Evolutionary conservation across 2,113 vertebrate species (phyloP), one percentile per base, ranked within the genome.

Genomic region (Osmerus eperlanus): DNA sequence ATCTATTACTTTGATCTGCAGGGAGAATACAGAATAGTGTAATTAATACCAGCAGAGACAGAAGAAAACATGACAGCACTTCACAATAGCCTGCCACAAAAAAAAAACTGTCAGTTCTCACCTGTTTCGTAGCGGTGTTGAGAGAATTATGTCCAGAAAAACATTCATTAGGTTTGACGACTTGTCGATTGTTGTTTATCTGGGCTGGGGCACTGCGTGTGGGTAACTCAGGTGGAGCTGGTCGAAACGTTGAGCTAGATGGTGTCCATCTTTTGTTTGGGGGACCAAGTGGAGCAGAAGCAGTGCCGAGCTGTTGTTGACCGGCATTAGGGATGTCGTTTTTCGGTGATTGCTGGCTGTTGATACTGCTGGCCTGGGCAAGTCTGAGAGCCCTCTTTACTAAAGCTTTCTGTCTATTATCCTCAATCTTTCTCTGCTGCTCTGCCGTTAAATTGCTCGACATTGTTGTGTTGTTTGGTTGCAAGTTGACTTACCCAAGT

Each of bases 371-470:
- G 4, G 68, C 60, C 64, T 89, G 86, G 53, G 81, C 93, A 60
- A 93, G 88, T 85, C 93, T 94, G 78, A 96, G 92, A 3, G 97
- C 96, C 91, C 97, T 93, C 72, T 93, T 92, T 19, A 95, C 95
- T 79, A 99, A 83, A 75, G 97, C 97, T 47, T 84, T 94, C 68
- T 78, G 92, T 28, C 95, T 88, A 84, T 99, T 99, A 78, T 95
- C 95, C 75, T 98, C 96, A 3, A 99, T 99, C 84, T 88, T 92
- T 66, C 88, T 89, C 89, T 91, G 93, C 65, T 99, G 97, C 69
- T 97, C 96, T 51, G 93, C 92, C 2, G 95, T 97, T 71, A 99
- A 89, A 65, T 87, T 88, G 66, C 84, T 83, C 3, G 95, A 95
- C 97, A 98, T 99, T 29, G 62, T 78, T 72, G 47, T 3, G 8